Evolutionary conservation across 2,888 invertebrate species (phyloP).

Genomic region (Sphinx pinastri): DNA sequence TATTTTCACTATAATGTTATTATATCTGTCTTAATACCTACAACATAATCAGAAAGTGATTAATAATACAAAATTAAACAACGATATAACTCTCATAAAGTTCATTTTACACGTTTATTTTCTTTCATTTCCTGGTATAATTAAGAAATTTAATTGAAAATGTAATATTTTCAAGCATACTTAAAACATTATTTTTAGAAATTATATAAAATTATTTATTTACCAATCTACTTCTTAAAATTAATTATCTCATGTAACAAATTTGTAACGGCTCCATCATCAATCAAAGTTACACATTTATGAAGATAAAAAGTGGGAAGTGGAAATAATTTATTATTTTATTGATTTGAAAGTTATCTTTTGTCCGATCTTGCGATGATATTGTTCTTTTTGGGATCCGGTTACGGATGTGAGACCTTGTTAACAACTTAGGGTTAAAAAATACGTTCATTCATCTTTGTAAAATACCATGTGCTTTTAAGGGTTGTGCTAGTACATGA

Average conservation of each 20-base stretch:
- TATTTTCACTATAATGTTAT: too few species aligned
- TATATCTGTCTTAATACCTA: too few species aligned
- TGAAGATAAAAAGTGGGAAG: slow-evolving; percentile 73
- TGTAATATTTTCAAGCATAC: too few species aligned
- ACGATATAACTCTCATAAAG: too few species aligned
- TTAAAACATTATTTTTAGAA: too few species aligned
- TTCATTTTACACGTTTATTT: too few species aligned
- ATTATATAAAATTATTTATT: background rate
- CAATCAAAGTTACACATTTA: slow-evolving; percentile 78
- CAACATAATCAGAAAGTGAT: too few species aligned
- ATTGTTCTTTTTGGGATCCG: slow-evolving; percentile 66
- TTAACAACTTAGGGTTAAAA: slow-evolving; percentile 49
- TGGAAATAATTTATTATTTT: slow-evolving; percentile 78
- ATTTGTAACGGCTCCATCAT: slow-evolving; percentile 52
- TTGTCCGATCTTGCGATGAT: slow-evolving; percentile 71
- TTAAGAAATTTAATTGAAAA: too few species aligned
- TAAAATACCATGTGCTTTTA: slow-evolving; percentile 2
- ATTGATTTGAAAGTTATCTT: slow-evolving; percentile 79
- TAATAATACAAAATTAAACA: too few species aligned
- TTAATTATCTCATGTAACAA: slow-evolving; percentile 25
- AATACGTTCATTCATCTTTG: slow-evolving; percentile 29
- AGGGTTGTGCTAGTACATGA: background rate
- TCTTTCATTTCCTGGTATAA: too few species aligned
- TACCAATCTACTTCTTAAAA: background rate
- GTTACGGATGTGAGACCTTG: slow-evolving; percentile 52